Conservation (phyloP, 2,113 vertebrate genomes). For the Pseudorectes ferrugineus region DNA sequence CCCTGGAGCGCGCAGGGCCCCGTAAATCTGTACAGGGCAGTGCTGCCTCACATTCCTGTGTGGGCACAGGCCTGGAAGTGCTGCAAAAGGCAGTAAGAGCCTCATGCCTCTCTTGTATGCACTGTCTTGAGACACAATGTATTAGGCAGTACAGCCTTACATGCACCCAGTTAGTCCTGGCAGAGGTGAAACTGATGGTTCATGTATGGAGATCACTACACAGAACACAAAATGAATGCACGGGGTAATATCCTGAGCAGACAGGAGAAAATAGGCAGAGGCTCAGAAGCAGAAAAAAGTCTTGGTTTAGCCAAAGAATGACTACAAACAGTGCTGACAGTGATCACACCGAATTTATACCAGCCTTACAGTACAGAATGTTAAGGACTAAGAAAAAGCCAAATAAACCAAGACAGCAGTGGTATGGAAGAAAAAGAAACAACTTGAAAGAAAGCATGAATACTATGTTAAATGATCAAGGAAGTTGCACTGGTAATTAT, state of each 20-base stretch:
- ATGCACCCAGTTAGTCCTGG: background rate
- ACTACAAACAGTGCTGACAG: background rate
- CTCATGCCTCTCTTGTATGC: background rate
- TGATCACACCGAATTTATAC: background rate
- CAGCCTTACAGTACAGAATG: background rate
- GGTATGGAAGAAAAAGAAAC: background rate
- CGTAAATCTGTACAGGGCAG: background rate
- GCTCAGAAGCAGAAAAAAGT: background rate
- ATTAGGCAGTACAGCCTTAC: background rate
- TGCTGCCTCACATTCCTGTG: background rate
- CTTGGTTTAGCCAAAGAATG: background rate
- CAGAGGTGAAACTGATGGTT: background rate
- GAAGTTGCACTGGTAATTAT: background rate
- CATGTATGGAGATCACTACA: background rate
- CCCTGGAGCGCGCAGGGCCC: accelerated
- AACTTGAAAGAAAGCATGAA: background rate
- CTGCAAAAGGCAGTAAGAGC: accelerated
- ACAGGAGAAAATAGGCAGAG: background rate
- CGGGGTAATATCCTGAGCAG: background rate
- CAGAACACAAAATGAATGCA: background rate
- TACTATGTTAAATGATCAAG: background rate
- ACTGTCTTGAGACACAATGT: accelerated
- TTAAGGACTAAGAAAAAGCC: background rate
- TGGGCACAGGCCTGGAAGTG: background rate
- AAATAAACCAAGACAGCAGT: background rate